Percentiles rank a stretch among this genome's conserved stretches.
Evolutionary conservation across 1,140 invertebrate genomes (phyloP).

Genomic region (Anagrus nilaparvatae): DNA sequence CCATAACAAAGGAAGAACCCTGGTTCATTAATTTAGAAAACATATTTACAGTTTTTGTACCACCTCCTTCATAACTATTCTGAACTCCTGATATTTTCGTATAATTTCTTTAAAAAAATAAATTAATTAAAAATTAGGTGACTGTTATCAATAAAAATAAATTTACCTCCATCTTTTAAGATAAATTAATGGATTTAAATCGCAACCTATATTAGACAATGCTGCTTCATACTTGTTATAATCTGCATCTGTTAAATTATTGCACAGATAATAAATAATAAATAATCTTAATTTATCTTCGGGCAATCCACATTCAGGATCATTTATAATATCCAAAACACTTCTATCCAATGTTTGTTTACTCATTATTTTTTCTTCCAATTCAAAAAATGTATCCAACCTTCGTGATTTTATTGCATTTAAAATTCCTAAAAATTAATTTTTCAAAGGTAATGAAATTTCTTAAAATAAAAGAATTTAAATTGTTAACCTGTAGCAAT

Average conservation of each 20-base stretch:
- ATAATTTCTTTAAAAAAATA: constrained; percentile 51
- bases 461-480: constrained; percentile 10
- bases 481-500: constrained; percentile 71
- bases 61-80: constrained; percentile 81
- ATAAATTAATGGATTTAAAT: constrained; percentile 72
- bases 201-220: constrained; percentile 72
- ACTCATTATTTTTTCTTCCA: constrained; percentile 95
- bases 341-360: constrained; percentile 65
- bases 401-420: constrained; percentile 86
- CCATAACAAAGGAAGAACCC: constrained; percentile 98
- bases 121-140: constrained; percentile 10
- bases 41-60: constrained; percentile 95
- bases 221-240: constrained; percentile 72
- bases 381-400: constrained; percentile 92
- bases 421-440: constrained; percentile 53
- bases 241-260: constrained; percentile 71
- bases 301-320: constrained; percentile 72
- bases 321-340: constrained; percentile 71
- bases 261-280: constrained; percentile 88
- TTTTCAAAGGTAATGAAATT: background rate
- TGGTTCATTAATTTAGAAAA: constrained; percentile 96
- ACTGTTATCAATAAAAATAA: background rate
- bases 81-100: constrained; percentile 65
- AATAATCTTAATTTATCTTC: constrained; percentile 94
- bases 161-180: constrained; percentile 82